Base-by-base conservation (phyloP, 2,888 invertebrate genomes). In the Abrostola triplasia region DNA sequence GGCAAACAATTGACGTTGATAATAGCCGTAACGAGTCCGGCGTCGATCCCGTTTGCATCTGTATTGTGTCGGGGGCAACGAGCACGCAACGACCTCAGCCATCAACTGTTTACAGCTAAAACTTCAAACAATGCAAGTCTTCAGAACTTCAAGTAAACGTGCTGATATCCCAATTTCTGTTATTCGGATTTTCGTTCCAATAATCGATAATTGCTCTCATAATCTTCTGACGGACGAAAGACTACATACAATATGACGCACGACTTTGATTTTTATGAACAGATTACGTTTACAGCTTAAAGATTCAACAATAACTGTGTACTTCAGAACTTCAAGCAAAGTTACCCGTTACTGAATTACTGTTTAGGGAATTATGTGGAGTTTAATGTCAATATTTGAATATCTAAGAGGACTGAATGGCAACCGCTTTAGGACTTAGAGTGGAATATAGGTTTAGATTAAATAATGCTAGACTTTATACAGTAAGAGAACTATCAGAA, bases 11-110 rank as follows among this genome's bases (percentile, higher is more conserved):
- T 83, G 88, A 78, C 83, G 64, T 84, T 84, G 82, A 87, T 90
- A 91, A 91, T 90, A 88, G 87, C 87, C 91, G 89, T 92, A 88
- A 90, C 91, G 88, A 89, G 87, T 81, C 82, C 84, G 82, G 70
- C 82, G 83, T 73, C 85, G 84, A 84, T 90, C 88, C 87, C 87
- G 88, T 88, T 88, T 84, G 80, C 85, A 85, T 85, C 86, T 85
- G 87, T 84, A 90, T 91, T 92, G 90, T 91, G 84, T 86, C 75
- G 73, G 67, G 81, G 80, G 78, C 83, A 81, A 79, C 77, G 79
- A 83, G 81, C 82, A 86, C 85, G 82, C 81, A 81, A 84, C 83
- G 82, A 81, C 81, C 81, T 80, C 82, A 77, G 53, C 61, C 74
- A 76, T 72, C 77, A 71, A 79, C 58, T 62, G 76, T 77, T 77